A percentile compares a stretch with the other conserved stretches of the same genome.
Conservation (phyloP, 1,140 invertebrate genomes). For the Medauroidea extradentata region DNA sequence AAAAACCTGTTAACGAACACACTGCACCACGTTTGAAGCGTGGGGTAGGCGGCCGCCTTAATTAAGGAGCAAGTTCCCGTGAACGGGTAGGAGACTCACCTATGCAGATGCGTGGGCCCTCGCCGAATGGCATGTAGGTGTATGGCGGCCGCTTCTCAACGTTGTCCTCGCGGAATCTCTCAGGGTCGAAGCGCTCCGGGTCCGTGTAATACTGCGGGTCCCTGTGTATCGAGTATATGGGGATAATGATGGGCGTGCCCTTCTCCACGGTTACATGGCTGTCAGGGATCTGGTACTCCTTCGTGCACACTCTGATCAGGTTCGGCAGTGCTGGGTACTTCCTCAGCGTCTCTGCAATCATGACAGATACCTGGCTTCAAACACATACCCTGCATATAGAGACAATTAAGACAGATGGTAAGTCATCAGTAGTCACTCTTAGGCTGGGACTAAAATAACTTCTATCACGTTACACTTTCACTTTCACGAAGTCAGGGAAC, state of each 20-base stretch:
- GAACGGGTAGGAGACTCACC: conserved; percentile 41
- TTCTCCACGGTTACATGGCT: conserved; percentile 43
- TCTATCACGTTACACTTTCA: no score
- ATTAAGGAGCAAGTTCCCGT: no score
- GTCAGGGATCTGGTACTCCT: conserved; percentile 47
- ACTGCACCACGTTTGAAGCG: no score
- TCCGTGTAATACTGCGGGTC: conserved; percentile 55
- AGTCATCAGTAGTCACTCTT: no score
- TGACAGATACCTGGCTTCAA: no score
- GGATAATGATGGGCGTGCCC: conserved; percentile 36
- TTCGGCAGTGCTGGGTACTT: conserved; percentile 43
- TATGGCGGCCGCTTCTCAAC: conserved; percentile 37
- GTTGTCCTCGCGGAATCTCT: conserved; percentile 54
- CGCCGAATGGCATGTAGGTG: conserved; percentile 57
- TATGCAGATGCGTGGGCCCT: conserved; percentile 59
- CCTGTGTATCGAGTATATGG: conserved; percentile 45
- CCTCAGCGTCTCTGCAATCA: conserved; percentile 42
- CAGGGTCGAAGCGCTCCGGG: conserved; percentile 60
- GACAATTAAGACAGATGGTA: no score
- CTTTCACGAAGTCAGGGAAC: no score
- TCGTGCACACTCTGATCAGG: conserved; percentile 44
- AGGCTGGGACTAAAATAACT: no score
- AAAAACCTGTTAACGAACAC: no score
- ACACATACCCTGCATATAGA: no score
- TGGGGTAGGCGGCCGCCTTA: no score